Conservation (phyloP, 2,113 vertebrate species). For the Hippoglossus stenolepis region DNA sequence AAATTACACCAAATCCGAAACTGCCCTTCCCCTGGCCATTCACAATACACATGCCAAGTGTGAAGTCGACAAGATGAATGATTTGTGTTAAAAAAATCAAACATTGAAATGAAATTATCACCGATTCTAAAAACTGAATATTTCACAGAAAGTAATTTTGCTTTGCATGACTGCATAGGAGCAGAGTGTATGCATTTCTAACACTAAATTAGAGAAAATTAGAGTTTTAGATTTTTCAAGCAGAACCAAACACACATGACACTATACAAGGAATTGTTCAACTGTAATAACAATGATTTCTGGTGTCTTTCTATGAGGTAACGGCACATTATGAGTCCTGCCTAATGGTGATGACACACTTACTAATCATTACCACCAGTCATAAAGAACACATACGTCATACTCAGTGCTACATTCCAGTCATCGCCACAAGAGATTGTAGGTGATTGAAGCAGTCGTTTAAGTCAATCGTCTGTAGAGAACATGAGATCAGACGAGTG, state of each 20-base stretch:
- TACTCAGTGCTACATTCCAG: slow-evolving; percentile 4
- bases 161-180: not conserved
- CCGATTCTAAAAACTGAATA: not conserved
- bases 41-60: too few relatives aligned
- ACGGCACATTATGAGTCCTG: slow-evolving; percentile 16
- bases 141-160: not conserved
- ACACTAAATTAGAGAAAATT: not conserved
- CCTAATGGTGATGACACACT: slow-evolving; percentile 4
- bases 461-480: not conserved
- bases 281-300: slow-evolving; percentile 5
- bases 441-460: not conserved
- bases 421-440: not conserved
- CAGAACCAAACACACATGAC: not conserved
- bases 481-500: not conserved
- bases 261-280: not conserved
- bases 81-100: not conserved
- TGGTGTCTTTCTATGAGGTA: not conserved
- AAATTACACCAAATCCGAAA: too few relatives aligned
- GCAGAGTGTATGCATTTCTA: not conserved
- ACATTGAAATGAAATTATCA: not conserved
- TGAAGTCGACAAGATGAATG: too few relatives aligned
- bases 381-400: slow-evolving; percentile 7
- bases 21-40: too few relatives aligned
- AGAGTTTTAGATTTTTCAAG: not conserved
- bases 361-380: slow-evolving; percentile 10